Evolutionary conservation across 2,888 invertebrate species (phyloP), one percentile per base, ranked within the genome.

Genomic region (Agelastica alni): DNA sequence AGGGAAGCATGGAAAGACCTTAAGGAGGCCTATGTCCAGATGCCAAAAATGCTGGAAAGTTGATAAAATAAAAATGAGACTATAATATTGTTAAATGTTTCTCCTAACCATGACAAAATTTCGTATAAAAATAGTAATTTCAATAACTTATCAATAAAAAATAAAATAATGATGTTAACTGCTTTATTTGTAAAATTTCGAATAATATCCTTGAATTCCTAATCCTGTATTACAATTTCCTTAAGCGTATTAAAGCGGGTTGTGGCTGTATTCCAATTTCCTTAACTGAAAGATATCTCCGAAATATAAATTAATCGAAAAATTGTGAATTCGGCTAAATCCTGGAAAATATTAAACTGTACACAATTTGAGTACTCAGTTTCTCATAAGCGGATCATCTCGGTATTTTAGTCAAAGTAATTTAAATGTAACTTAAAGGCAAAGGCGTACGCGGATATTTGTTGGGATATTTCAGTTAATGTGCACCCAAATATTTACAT

Each of bases 291-390:
- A 34, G 34, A 46, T 46, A 34, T 34, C 34, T 34, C 20, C 34
- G 16, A 37, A 46, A 47, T 36, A 47, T 37, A 47, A 47, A 47
- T 47, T 36, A 37, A 47, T 47, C 12, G 37, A 47, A 47, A 47
- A 37, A 47, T 47, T 47, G 47, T 47, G 47, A 47, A 47, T 47
- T 37, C 26, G 18, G 13, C 37, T 28, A 47, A 36, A 36, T 37
- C 36, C 37, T 22, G 28, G 26, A 37, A 26, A 28, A 44, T 44
- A 44, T 44, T 44, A 44, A 44, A 31, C 44, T 37, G 37, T 37
- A 36, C 17, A 47, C 46, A 47, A 47, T 47, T 37, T 26, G 26
- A 47, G 47, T 37, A 37, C 28, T 10, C 22, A 20, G 45, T 45
- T 45, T 34, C 34, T 18, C 20, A 45, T 45, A 47, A 47, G 47